Evolutionary conservation across 2,113 vertebrate species (phyloP).

Genomic region (Callaeas wilsoni): DNA sequence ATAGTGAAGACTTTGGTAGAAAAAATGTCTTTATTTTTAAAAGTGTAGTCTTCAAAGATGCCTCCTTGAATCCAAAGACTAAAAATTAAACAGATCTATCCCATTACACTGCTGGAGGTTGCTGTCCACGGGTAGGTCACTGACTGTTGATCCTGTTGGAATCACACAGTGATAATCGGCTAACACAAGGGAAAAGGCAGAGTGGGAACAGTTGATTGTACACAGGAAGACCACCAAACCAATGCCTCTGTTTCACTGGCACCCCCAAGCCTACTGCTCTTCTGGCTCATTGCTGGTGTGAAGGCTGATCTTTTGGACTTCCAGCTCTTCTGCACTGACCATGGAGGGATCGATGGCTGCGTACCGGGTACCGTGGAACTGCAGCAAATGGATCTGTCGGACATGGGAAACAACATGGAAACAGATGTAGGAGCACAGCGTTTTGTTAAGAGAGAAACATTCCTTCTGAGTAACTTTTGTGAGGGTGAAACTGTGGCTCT

Average conservation of each 20-base stretch:
- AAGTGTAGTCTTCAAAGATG: slow-evolving; percentile 55
- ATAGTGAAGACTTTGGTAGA: slow-evolving; percentile 68
- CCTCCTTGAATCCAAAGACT: slow-evolving; percentile 61
- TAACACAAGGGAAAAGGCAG: not conserved
- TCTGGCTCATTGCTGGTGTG: slow-evolving; percentile 67
- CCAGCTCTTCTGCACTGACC: slow-evolving; percentile 90
- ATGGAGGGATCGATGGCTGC: slow-evolving; percentile 91
- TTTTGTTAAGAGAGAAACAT: not conserved
- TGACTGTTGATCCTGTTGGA: slow-evolving; percentile 24
- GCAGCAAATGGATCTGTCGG: slow-evolving; percentile 88
- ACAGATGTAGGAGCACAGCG: not conserved
- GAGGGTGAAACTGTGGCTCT: not conserved
- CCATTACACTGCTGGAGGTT: not conserved
- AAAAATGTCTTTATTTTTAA: slow-evolving; percentile 70
- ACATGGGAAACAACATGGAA: not conserved
- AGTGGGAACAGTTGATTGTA: not conserved
- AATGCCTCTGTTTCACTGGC: not conserved
- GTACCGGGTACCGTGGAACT: slow-evolving; percentile 91
- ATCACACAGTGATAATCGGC: slow-evolving; percentile 51
- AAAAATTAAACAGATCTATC: slow-evolving; percentile 19
- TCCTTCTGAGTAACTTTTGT: not conserved
- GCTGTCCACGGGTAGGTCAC: not conserved
- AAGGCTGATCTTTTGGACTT: slow-evolving; percentile 82
- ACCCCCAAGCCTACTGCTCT: slow-evolving; percentile 56
- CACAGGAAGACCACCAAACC: not conserved